These are phyloP conservation scores for Heliothis virescens DNA, from an alignment of 1,140 invertebrate genomes.

Conservation along the genomic window DNA sequence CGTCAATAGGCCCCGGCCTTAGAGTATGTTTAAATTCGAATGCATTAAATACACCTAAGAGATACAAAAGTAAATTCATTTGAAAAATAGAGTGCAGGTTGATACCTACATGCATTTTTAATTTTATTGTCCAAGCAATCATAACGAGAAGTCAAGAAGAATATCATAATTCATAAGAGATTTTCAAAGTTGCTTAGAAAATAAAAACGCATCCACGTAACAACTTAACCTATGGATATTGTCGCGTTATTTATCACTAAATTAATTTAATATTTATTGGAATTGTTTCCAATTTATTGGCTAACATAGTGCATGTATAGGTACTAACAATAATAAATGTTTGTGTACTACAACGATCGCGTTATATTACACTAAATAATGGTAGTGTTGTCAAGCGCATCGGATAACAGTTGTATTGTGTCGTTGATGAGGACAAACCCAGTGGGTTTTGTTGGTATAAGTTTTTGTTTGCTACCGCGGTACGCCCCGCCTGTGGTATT, in stretches of 20 bases:
- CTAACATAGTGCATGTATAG: slow-evolving; percentile 40
- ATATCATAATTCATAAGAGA: slow-evolving; percentile 31
- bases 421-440: slow-evolving; percentile 20
- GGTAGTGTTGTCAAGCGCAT: slow-evolving; percentile 37
- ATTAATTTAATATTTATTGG: slow-evolving; percentile 60
- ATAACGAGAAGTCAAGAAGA: slow-evolving; percentile 23
- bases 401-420: slow-evolving; percentile 32
- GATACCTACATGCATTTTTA: slow-evolving; percentile 34
- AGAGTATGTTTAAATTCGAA: slow-evolving; percentile 26
- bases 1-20: no score
- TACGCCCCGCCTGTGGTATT: not conserved
- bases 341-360: slow-evolving; percentile 29
- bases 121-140: slow-evolving; percentile 44
- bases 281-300: slow-evolving; percentile 46
- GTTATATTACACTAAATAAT: slow-evolving; percentile 22
- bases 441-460: slow-evolving; percentile 1
- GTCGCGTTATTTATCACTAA: slow-evolving; percentile 79
- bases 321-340: slow-evolving; percentile 18
- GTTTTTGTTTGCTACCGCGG: not conserved
- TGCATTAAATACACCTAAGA: slow-evolving; percentile 36
- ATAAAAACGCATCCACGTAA: slow-evolving; percentile 56
- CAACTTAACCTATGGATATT: slow-evolving; percentile 81
- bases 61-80: slow-evolving; percentile 42
- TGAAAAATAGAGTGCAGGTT: slow-evolving; percentile 39
- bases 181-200: slow-evolving; percentile 43